These are phyloP conservation scores for Prenolepis imparis DNA, from an alignment of 2,888 invertebrate species.

Conservation along the genomic window DNA sequence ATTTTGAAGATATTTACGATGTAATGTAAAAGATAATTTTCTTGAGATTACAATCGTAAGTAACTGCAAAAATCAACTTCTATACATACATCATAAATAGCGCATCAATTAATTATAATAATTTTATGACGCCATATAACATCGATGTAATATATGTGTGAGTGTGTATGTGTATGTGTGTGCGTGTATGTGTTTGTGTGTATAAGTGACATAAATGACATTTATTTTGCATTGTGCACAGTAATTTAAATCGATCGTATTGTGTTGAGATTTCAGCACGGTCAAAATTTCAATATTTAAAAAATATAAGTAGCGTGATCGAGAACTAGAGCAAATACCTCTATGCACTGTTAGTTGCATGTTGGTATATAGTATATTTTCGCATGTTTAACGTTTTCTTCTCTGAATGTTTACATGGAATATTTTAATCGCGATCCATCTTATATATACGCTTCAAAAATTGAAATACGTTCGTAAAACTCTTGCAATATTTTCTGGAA, in stretches of 20 bases:
- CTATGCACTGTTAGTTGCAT: slow-evolving; percentile 50
- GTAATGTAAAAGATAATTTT: slow-evolving; percentile 34
- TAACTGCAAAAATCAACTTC: background rate
- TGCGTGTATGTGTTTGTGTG: no score
- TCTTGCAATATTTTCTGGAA: background rate
- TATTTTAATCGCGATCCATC: slow-evolving; percentile 31
- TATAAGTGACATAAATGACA: slow-evolving; percentile 62
- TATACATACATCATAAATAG: background rate
- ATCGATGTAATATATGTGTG: slow-evolving; percentile 11
- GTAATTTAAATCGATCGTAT: slow-evolving; percentile 29
- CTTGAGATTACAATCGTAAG: slow-evolving; percentile 47
- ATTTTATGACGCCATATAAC: background rate
- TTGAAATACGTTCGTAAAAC: background rate
- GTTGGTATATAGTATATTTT: slow-evolving; percentile 60
- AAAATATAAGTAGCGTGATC: slow-evolving; percentile 57
- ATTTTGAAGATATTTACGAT: slow-evolving; percentile 48
- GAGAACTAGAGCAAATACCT: slow-evolving; percentile 61
- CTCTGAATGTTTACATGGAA: slow-evolving; percentile 15
- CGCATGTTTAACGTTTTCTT: slow-evolving; percentile 49
- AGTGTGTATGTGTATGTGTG: slow-evolving; percentile 52
- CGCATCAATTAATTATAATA: background rate
- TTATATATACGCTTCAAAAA: background rate
- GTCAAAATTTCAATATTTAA: slow-evolving; percentile 62
- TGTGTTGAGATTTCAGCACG: slow-evolving; percentile 47
- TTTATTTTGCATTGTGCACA: slow-evolving; percentile 65